Conservation (phyloP, 1,140 invertebrate species). For the Babylonia areolata region DNA sequence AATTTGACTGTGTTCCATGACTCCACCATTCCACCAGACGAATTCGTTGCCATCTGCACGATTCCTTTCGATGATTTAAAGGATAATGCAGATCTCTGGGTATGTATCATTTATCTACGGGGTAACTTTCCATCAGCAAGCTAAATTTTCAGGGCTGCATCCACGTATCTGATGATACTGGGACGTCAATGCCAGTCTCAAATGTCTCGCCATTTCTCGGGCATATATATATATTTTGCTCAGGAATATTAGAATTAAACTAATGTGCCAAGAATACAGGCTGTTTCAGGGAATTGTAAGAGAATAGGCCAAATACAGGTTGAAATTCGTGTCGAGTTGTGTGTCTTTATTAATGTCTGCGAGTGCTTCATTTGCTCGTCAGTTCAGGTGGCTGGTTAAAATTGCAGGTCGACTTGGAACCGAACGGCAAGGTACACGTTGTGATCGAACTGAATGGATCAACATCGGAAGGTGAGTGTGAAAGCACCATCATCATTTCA, state of each 20-base stretch:
- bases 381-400: too few species aligned
- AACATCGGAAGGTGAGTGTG: slow-evolving; percentile 71
- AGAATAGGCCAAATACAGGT: too few species aligned
- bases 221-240: slow-evolving; percentile 6
- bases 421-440: slow-evolving; percentile 95
- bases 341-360: too few species aligned
- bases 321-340: too few species aligned
- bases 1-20: slow-evolving; percentile 99
- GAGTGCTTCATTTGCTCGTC: too few species aligned
- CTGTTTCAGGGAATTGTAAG: too few species aligned
- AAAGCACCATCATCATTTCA: slow-evolving; percentile 61
- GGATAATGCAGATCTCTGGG: slow-evolving; percentile 90
- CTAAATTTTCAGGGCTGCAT: too few species aligned
- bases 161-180: too few species aligned
- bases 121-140: too few species aligned
- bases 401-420: slow-evolving; percentile 94
- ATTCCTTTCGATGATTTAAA: slow-evolving; percentile 96
- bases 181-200: too few species aligned
- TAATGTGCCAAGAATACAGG: too few species aligned
- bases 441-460: slow-evolving; percentile 86
- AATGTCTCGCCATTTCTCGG: slow-evolving; percentile 31
- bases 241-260: too few species aligned
- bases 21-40: slow-evolving; percentile 96
- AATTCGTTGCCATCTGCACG: slow-evolving; percentile 98
- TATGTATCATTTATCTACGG: slow-evolving; percentile 76